A percentile compares a stretch with the other conserved stretches of the same genome.
Conservation (phyloP, 2,797 vertebrate genomes). For the Melopsittacus undulatus region DNA sequence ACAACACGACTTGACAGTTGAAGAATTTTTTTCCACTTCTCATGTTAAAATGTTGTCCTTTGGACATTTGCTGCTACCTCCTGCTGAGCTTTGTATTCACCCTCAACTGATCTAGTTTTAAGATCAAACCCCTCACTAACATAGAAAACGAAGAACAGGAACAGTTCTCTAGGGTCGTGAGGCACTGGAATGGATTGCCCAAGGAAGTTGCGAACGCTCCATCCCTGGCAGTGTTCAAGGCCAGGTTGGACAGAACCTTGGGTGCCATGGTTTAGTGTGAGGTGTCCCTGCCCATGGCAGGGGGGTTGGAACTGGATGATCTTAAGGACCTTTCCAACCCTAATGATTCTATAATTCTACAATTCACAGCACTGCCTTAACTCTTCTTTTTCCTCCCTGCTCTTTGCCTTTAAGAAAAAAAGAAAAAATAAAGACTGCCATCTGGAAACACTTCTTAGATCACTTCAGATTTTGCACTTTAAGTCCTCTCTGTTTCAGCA, state of each 20-base stretch:
- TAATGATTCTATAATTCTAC: too few species aligned
- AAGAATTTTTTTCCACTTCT: neutral
- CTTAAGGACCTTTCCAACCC: too few species aligned
- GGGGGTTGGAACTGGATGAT: too few species aligned
- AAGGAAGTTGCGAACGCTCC: too few species aligned
- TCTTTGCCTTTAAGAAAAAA: neutral
- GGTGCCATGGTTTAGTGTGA: too few species aligned
- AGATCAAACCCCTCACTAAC: neutral
- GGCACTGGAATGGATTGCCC: too few species aligned
- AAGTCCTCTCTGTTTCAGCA: conserved; percentile 59
- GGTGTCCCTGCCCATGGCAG: too few species aligned
- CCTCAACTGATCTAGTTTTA: neutral
- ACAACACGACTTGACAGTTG: neutral
- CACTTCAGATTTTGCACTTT: conserved; percentile 63
- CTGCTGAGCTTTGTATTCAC: neutral
- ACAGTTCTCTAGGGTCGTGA: neutral
- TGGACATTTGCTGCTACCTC: neutral
- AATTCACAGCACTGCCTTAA: neutral
- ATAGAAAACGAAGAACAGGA: neutral
- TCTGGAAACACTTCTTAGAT: neutral
- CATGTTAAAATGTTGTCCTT: neutral
- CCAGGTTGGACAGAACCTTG: too few species aligned
- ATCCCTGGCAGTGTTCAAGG: too few species aligned
- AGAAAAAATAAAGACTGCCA: neutral
- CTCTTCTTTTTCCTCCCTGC: neutral